Percentiles rank a stretch among this genome's conserved stretches.
These are phyloP conservation scores for Drosophila oshimai DNA, from an alignment of 1,140 invertebrate genomes.

Conservation along the genomic window DNA sequence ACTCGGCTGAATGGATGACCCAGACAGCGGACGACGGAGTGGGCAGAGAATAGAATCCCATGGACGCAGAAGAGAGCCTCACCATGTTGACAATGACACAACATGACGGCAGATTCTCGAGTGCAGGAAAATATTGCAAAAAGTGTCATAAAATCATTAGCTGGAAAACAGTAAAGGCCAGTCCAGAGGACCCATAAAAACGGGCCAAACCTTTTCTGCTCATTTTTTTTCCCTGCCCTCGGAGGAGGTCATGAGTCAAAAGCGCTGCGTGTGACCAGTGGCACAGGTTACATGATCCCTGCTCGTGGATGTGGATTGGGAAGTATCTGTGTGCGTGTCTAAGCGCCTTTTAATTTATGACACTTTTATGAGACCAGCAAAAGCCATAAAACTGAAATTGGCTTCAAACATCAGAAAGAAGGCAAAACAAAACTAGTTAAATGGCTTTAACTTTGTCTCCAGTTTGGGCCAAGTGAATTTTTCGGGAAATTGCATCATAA, in stretches of 20 bases:
- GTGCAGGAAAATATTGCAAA: constrained; percentile 58
- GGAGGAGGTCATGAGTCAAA: constrained; percentile 41
- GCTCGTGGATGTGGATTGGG: not conserved
- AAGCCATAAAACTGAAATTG: constrained; percentile 65
- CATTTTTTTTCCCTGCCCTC: not conserved
- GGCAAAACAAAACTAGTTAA: constrained; percentile 50
- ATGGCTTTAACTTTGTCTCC: constrained; percentile 36
- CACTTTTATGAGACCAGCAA: constrained; percentile 74
- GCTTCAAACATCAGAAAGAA: constrained; percentile 38
- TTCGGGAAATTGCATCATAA: constrained; percentile 68
- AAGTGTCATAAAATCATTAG: constrained; percentile 74
- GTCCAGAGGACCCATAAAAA: constrained; percentile 44
- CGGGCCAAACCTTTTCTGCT: constrained; percentile 30
- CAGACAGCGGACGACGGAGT: constrained; percentile 27
- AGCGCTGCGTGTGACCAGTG: constrained; percentile 74
- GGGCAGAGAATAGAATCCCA: constrained; percentile 17
- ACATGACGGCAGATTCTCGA: constrained; percentile 63
- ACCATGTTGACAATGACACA: constrained; percentile 67
- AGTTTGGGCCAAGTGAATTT: constrained; percentile 31
- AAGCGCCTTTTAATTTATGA: constrained; percentile 79
- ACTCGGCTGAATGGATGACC: constrained; percentile 32
- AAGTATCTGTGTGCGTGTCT: constrained; percentile 26
- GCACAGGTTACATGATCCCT: constrained; percentile 68
- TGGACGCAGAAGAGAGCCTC: constrained; percentile 8
- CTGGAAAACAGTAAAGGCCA: constrained; percentile 30